A percentile compares a stretch with the other conserved stretches of the same genome.
These are phyloP conservation scores for Liopterus haemorrhoidalis DNA, from an alignment of 2,888 invertebrate genomes.

Conservation along the genomic window DNA sequence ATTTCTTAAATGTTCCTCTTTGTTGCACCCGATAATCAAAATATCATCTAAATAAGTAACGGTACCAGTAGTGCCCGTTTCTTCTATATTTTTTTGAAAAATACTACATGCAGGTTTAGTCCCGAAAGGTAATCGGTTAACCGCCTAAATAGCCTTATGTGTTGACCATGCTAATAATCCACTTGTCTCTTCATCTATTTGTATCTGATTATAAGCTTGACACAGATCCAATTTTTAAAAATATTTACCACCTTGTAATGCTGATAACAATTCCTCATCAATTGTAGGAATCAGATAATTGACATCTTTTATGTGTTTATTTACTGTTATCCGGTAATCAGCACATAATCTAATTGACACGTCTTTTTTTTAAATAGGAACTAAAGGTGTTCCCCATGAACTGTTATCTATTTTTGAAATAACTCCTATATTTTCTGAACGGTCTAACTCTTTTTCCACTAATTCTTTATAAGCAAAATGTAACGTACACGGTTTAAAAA, in stretches of 20 bases:
- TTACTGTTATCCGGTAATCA: slow-evolving; percentile 34
- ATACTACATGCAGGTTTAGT: slow-evolving; percentile 40
- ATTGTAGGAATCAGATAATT: slow-evolving; percentile 35
- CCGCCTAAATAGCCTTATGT: too few species aligned
- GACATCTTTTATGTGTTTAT: slow-evolving; percentile 30
- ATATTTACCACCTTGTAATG: slow-evolving; percentile 7
- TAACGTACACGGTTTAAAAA: slow-evolving; percentile 20
- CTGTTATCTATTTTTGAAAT: too few species aligned
- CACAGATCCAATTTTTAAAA: slow-evolving; percentile 35
- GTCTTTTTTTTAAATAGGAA: too few species aligned
- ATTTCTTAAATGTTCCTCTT: slow-evolving; percentile 30
- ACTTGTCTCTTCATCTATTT: slow-evolving; percentile 34
- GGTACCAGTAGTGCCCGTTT: slow-evolving; percentile 30
- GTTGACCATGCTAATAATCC: slow-evolving; percentile 36
- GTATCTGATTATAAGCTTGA: slow-evolving; percentile 39
- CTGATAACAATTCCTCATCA: too few species aligned
- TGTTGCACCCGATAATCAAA: slow-evolving; percentile 31
- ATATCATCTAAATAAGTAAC: slow-evolving; percentile 35
- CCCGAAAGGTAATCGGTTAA: slow-evolving; percentile 39
- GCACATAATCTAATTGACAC: too few species aligned
- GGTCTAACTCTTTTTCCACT: slow-evolving; percentile 22
- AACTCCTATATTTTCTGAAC: slow-evolving; percentile 27
- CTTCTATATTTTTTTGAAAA: slow-evolving; percentile 38
- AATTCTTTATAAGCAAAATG: slow-evolving; percentile 22
- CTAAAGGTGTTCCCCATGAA: too few species aligned